Evolutionary conservation across 2,797 vertebrate genomes (phyloP).

Genomic region (Streptopelia turtur): DNA sequence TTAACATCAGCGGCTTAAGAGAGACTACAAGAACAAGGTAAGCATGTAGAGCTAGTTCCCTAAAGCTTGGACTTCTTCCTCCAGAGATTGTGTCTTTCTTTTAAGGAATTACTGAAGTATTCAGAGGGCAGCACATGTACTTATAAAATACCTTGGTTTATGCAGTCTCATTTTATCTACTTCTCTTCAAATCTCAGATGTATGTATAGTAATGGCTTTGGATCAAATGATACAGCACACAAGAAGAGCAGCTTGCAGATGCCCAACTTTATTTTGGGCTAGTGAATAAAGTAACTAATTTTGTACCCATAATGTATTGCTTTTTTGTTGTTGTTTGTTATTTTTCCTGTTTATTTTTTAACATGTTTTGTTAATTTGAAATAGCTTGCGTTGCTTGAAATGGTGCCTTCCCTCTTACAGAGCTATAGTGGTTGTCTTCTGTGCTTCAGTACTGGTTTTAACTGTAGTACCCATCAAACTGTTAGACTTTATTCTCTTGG

Average conservation of each 20-base stretch:
- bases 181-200: neutral
- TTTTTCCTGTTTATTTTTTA: neutral
- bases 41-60: neutral
- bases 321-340: too few relatives aligned
- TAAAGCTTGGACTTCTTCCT: neutral
- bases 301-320: neutral
- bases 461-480: neutral
- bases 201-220: neutral
- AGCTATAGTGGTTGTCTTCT: neutral
- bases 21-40: neutral
- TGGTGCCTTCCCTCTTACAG: neutral
- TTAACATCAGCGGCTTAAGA: neutral
- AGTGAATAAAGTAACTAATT: neutral
- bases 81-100: neutral
- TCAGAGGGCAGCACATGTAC: neutral
- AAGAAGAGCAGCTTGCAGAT: neutral
- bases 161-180: neutral
- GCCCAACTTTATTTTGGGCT: neutral
- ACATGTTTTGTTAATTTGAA: neutral
- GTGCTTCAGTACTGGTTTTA: neutral
- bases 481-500: neutral
- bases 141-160: neutral
- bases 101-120: neutral
- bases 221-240: neutral
- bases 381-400: neutral